Base-by-base conservation (phyloP, 2,888 invertebrate species). In the Caenorhabditis panamensis region DNA sequence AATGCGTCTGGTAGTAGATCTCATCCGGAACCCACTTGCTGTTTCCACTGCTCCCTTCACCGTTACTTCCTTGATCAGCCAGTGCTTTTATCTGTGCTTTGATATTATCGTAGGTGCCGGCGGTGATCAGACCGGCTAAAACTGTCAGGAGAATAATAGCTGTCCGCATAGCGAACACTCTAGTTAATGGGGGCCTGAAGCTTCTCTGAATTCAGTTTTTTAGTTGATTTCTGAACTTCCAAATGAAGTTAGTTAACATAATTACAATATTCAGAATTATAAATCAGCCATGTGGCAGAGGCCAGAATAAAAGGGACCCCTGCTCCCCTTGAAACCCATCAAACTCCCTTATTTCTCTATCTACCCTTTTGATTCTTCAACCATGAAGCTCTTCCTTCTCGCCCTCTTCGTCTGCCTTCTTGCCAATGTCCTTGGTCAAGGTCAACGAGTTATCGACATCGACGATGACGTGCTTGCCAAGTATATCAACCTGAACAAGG, bases 261-360 rank as follows among this genome's bases (percentile, higher is more conserved):
- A 66, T 66, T 66, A 37, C 44, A 61, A 51, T 41, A 31, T 62
- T 71, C 62, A 24, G 53, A 62, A 71, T 61, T 61, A 51, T 56
- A 44, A 71, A 71, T 69, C 26, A 13, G 24, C 24, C n/a, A 31
- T 22, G 22, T 62, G 58, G 58, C 36, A 8, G 9, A 4, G 26
- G 20, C 36, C 11, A n/a, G 26, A 11, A 71, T 71, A 62, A 63
- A 62, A 31, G 18, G 1, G 16, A 11, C 16, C 13, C 44, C 11
- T n/a, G 2, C 31, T 16, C 2, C 5, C 9, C 1, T 26, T 8
- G 20, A 16, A n/a, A 47, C n/a, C 18, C 58, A 37, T 26, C 24
- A 58, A 28, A 58, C 41, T 56, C 41, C 44, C 20, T 22, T 22
- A 49, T 49, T 26, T 24, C 44, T 41, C n/a, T 59, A 31, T 9